Evolutionary conservation across 2,888 invertebrate species (phyloP).

Genomic region (Leptopilina myrica): DNA sequence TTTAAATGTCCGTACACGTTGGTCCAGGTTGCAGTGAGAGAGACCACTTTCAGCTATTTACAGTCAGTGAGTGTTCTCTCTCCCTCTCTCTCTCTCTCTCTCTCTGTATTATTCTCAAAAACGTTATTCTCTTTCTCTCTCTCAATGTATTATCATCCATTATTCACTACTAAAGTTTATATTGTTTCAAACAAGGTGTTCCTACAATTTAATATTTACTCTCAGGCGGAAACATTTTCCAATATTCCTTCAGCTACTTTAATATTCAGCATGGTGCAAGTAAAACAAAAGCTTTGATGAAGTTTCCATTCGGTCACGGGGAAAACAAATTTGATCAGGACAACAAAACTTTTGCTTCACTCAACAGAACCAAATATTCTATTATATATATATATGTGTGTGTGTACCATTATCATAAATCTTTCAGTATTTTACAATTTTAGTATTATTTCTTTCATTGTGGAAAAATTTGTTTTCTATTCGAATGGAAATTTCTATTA

Average conservation of each 20-base stretch:
- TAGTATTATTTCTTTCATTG: not conserved
- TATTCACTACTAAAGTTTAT: conserved; percentile 42
- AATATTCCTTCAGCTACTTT: conserved; percentile 28
- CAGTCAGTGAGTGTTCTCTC: conserved; percentile 41
- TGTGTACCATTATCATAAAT: not conserved
- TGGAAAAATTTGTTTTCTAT: too few relatives aligned
- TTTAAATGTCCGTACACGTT: conserved; percentile 53
- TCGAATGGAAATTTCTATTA: too few relatives aligned
- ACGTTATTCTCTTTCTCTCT: not conserved
- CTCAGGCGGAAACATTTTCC: conserved; percentile 18
- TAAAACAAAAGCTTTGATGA: conserved; percentile 29
- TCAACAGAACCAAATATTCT: not conserved
- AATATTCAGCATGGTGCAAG: conserved; percentile 26
- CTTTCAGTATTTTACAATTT: not conserved
- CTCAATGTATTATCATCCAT: conserved; percentile 43
- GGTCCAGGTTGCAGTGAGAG: conserved; percentile 3
- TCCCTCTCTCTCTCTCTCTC: not conserved
- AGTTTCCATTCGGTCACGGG: conserved; percentile 15
- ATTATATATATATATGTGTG: not conserved
- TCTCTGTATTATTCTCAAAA: not conserved
- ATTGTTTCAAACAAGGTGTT: conserved; percentile 37
- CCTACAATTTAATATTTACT: conserved; percentile 36
- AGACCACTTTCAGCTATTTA: conserved; percentile 41
- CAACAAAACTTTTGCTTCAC: conserved; percentile 17
- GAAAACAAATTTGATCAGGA: conserved; percentile 22